These are phyloP conservation scores for Pseudachorutes palmiensis DNA, from an alignment of 1,140 invertebrate species.

Conservation along the genomic window DNA sequence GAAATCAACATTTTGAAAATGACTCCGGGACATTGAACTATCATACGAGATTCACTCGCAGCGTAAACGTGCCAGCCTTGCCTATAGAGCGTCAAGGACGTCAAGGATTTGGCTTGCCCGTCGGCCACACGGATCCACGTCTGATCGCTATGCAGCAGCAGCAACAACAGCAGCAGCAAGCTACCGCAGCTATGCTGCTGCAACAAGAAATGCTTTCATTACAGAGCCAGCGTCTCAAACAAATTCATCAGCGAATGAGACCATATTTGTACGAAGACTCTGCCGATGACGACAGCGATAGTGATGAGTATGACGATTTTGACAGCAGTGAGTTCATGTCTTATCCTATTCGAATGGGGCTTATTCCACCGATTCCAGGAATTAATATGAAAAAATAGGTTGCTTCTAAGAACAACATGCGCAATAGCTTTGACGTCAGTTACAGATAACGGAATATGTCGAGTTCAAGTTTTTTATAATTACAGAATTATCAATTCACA, in stretches of 20 bases:
- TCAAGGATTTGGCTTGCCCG: background rate
- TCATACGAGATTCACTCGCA: too few relatives aligned
- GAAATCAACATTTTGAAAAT: too few relatives aligned
- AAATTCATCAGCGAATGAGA: background rate
- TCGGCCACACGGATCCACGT: background rate
- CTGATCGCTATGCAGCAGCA: constrained; percentile 1
- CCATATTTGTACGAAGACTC: constrained; percentile 4
- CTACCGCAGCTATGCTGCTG: background rate
- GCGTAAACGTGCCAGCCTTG: too few relatives aligned
- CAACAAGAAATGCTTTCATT: background rate
- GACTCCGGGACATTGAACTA: too few relatives aligned
- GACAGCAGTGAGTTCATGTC: constrained; percentile 8
- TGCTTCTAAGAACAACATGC: background rate
- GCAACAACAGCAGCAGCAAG: background rate
- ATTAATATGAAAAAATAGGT: background rate
- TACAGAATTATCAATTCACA: too few relatives aligned
- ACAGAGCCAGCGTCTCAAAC: background rate
- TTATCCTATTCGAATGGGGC: background rate
- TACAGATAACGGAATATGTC: background rate
- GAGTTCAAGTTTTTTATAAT: too few relatives aligned
- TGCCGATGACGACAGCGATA: constrained; percentile 20
- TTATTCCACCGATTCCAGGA: background rate
- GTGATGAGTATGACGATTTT: constrained; percentile 15
- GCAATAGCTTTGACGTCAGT: background rate
- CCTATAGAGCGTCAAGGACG: too few relatives aligned